A percentile compares a stretch with the other conserved stretches of the same genome.
These are phyloP conservation scores for Diglossa cyanea DNA, from an alignment of 2,797 vertebrate species.

Conservation along the genomic window DNA sequence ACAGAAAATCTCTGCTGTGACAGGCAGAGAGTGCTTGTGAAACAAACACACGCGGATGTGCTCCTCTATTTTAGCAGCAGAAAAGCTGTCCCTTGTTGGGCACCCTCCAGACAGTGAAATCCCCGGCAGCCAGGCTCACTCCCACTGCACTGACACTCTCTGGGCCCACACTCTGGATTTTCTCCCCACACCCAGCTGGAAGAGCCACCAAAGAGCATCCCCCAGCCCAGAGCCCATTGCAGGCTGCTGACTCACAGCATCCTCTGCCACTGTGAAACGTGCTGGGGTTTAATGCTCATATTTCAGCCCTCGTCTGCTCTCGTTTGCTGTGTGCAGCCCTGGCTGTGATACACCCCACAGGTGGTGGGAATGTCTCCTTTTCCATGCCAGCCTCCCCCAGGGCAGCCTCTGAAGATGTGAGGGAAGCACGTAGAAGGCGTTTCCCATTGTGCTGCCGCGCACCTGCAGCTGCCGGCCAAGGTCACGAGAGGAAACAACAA, in stretches of 20 bases:
- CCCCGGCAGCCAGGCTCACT: neutral
- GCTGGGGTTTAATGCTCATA: neutral
- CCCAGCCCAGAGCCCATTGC: neutral
- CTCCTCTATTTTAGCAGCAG: neutral
- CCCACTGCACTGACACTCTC: neutral
- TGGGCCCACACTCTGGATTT: neutral
- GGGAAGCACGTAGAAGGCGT: neutral
- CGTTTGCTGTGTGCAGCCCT: neutral
- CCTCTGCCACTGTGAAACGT: neutral
- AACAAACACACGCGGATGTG: neutral
- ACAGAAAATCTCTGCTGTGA: neutral
- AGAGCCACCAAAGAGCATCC: neutral
- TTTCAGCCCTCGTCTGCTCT: neutral
- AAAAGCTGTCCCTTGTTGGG: fast-evolving
- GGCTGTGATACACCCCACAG: neutral
- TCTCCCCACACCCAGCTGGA: neutral
- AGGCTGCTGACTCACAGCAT: neutral
- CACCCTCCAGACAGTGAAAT: neutral
- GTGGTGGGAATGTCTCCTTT: neutral
- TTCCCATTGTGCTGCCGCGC: neutral
- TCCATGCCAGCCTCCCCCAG: neutral
- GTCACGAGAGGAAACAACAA: slow-evolving; percentile 31
- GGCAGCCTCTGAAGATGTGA: neutral
- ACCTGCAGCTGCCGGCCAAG: slow-evolving; percentile 20
- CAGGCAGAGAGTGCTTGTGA: neutral